These are phyloP conservation scores for Oncopeltus fasciatus DNA, from an alignment of 1,140 invertebrate species.

Conservation along the genomic window DNA sequence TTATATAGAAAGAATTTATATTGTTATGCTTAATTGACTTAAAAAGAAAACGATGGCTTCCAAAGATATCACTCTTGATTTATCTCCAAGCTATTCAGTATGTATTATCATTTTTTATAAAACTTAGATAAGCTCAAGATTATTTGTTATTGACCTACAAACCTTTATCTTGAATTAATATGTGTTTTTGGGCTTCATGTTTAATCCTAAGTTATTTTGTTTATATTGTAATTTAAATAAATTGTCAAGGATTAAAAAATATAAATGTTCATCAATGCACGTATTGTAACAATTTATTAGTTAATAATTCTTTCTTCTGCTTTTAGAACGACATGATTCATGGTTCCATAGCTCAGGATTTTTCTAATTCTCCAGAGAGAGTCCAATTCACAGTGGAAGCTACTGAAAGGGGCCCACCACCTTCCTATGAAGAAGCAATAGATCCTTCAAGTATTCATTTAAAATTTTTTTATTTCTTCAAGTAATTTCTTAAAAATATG, in stretches of 20 bases:
- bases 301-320: too few species aligned
- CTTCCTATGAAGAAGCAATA: slow-evolving; percentile 16
- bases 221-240: too few species aligned
- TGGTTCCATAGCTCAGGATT: too few species aligned
- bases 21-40: background rate
- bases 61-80: background rate
- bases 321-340: too few species aligned
- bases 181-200: too few species aligned
- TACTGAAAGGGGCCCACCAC: slow-evolving; percentile 12
- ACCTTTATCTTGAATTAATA: background rate
- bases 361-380: background rate
- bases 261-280: too few species aligned
- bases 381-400: slow-evolving; percentile 16
- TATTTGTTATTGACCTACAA: background rate
- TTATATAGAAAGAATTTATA: background rate
- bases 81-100: background rate
- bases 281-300: too few species aligned
- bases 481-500: too few species aligned
- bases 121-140: background rate
- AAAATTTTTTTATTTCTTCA: too few species aligned
- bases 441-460: slow-evolving; percentile 13
- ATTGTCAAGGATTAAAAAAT: too few species aligned
- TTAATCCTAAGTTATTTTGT: too few species aligned
- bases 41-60: background rate
- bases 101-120: background rate